These are phyloP conservation scores for Drosophila nigricruria DNA, from an alignment of 2,888 invertebrate species.

Conservation along the genomic window DNA sequence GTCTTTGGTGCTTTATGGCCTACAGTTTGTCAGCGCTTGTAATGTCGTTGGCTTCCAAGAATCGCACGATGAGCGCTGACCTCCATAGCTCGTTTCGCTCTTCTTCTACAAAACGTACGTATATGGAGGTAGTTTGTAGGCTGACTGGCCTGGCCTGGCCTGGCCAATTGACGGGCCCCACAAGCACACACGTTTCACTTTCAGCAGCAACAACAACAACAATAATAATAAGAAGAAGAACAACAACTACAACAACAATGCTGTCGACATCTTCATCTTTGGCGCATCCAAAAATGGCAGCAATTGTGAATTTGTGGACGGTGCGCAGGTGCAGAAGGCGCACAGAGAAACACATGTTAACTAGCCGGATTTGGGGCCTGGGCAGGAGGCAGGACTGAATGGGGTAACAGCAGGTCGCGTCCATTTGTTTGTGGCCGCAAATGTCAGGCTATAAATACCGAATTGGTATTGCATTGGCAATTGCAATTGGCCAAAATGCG, in stretches of 20 bases:
- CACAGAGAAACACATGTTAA: conserved; percentile 71
- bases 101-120: conserved; percentile 25
- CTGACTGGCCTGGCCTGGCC: conserved; percentile 20
- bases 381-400: conserved; percentile 7
- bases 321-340: conserved; percentile 69
- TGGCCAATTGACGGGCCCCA: conserved; percentile 59
- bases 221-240: background rate
- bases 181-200: conserved; percentile 72
- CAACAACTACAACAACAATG: conserved; percentile 40
- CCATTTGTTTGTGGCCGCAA: conserved; percentile 66
- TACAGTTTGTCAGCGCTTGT: conserved; percentile 48
- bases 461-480: conserved; percentile 69
- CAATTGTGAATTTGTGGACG: conserved; percentile 69
- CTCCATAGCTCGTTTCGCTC: conserved; percentile 59
- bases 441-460: conserved; percentile 80
- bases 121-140: conserved; percentile 26
- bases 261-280: conserved; percentile 74
- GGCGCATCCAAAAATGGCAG: conserved; percentile 73
- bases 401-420: conserved; percentile 15
- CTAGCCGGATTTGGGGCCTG: conserved; percentile 47
- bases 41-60: conserved; percentile 72
- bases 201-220: conserved; percentile 42
- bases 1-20: conserved; percentile 74
- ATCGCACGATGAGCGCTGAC: conserved; percentile 61
- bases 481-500: conserved; percentile 75